A percentile compares a stretch with the other conserved stretches of the same genome.
phyloP scores from a whole-genome alignment of 2,113 vertebrate species.

The Phocoena sinus region DNA sequence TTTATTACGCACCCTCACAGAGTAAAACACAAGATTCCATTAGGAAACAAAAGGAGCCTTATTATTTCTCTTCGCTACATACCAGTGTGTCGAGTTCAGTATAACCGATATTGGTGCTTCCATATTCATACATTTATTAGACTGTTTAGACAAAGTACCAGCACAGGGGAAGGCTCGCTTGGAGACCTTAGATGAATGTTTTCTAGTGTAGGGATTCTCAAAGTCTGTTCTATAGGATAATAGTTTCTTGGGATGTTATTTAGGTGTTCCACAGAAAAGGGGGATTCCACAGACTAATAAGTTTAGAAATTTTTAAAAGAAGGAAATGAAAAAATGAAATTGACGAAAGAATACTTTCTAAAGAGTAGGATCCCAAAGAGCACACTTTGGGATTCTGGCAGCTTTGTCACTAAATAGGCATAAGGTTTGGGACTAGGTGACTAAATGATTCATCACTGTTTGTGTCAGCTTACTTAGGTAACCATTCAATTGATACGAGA shows the following conservation, averaged over 20 bases:
- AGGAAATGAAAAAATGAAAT: not conserved
- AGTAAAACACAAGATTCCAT: not conserved
- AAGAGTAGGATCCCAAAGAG: not conserved
- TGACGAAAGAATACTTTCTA: not conserved
- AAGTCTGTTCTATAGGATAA: not conserved
- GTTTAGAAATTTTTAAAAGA: not conserved
- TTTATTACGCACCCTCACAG: not conserved
- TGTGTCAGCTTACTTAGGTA: slow-evolving; percentile 4
- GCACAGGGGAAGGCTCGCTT: not conserved
- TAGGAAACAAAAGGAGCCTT: not conserved
- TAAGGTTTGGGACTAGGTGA: not conserved
- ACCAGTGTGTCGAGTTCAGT: not conserved
- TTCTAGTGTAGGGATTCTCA: not conserved
- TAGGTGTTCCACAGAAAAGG: not conserved
- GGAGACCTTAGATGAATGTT: not conserved
- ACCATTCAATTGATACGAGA: not conserved
- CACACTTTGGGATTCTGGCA: not conserved
- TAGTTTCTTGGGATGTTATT: not conserved
- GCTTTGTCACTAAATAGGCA: not conserved
- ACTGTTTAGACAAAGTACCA: not conserved
- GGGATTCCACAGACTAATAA: not conserved
- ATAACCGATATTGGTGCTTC: not conserved
- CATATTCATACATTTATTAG: not conserved
- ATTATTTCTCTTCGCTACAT: not conserved
- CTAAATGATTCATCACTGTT: not conserved